phyloP scores from a whole-genome alignment of 2,797 vertebrate genomes.

The Taenioides sp. region DNA sequence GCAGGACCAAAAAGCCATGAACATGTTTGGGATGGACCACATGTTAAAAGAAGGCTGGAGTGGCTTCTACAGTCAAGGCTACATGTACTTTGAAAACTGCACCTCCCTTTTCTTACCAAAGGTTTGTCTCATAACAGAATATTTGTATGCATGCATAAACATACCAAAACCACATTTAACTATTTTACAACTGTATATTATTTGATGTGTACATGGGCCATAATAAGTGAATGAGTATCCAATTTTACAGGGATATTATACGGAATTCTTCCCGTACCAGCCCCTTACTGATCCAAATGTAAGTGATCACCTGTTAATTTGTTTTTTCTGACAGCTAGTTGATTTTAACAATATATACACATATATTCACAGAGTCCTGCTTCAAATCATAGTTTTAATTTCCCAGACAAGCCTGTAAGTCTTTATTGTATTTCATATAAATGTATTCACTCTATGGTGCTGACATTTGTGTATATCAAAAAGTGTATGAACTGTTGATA shows the following conservation, averaged over 20 bases:
- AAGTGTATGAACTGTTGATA: conserved; percentile 42
- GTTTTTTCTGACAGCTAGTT: background rate
- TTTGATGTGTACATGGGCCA: too few relatives aligned
- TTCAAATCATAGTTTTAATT: conserved; percentile 65
- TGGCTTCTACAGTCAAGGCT: conserved; percentile 79
- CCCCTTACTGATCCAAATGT: conserved; percentile 76
- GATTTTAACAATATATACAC: background rate
- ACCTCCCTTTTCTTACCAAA: conserved; percentile 83
- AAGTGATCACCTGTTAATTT: conserved; percentile 7
- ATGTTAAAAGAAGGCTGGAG: conserved; percentile 77
- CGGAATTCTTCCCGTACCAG: conserved; percentile 81
- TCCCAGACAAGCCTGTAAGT: conserved; percentile 76
- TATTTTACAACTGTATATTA: too few relatives aligned
- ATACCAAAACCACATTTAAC: background rate
- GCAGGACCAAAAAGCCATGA: conserved; percentile 72
- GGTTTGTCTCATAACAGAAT: conserved; percentile 69
- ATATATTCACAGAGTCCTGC: conserved; percentile 50
- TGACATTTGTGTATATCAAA: background rate
- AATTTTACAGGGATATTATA: conserved; percentile 77
- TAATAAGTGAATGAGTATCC: background rate
- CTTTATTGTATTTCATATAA: background rate
- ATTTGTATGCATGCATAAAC: background rate
- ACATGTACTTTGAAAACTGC: conserved; percentile 83
- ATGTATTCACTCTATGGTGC: background rate
- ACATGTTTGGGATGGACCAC: conserved; percentile 74